These are phyloP conservation scores for Serrognathus titanus DNA, from an alignment of 2,888 invertebrate genomes.

Conservation along the genomic window DNA sequence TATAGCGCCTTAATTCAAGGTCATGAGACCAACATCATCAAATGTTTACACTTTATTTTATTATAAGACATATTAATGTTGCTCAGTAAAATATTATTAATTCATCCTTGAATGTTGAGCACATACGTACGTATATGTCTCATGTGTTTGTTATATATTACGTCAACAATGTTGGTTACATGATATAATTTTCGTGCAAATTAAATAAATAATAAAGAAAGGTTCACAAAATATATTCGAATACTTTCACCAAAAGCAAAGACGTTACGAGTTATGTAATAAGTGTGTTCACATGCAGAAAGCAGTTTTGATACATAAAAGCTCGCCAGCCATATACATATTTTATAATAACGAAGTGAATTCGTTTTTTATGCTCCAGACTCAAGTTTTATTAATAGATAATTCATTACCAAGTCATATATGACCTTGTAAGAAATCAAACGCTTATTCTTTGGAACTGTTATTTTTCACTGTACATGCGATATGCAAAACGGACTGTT, in stretches of 20 bases:
- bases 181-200: neutral
- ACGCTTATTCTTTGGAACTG: no score
- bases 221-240: constrained; percentile 18
- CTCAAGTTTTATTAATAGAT: constrained; percentile 16
- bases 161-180: neutral
- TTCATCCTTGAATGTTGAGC: neutral
- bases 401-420: neutral
- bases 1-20: no score
- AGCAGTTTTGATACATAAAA: constrained; percentile 22
- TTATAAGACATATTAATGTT: no score
- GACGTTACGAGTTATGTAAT: constrained; percentile 43
- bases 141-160: neutral
- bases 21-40: no score
- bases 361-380: constrained; percentile 20
- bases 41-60: no score
- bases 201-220: constrained; percentile 8
- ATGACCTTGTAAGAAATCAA: no score
- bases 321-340: constrained; percentile 12
- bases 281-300: constrained; percentile 26
- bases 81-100: no score
- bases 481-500: no score
- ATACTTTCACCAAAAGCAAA: constrained; percentile 44
- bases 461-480: no score
- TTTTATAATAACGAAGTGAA: constrained; percentile 19
- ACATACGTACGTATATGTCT: neutral